Evolutionary conservation across 2,113 vertebrate genomes (phyloP).

Genomic region (Datnioides undecimradiatus): DNA sequence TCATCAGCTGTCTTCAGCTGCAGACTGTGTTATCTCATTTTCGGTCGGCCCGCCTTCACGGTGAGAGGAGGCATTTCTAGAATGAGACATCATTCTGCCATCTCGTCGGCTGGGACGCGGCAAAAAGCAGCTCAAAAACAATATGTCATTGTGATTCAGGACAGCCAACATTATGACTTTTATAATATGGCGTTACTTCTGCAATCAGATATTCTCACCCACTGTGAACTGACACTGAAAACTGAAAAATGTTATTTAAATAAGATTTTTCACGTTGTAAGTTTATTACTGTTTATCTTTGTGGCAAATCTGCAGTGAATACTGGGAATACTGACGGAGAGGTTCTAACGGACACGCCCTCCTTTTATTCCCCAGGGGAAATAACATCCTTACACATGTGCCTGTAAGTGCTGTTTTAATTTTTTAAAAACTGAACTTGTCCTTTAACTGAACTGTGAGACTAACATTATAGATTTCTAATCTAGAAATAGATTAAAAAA

Average conservation of each 20-base stretch:
- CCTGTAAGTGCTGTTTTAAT: no score
- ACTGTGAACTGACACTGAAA: neutral
- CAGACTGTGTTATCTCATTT: constrained; percentile 14
- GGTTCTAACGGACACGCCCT: neutral
- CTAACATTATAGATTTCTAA: no score
- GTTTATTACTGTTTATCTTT: constrained; percentile 2
- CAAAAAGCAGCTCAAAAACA: constrained; percentile 13
- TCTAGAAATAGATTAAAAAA: no score
- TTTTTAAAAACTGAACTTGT: no score
- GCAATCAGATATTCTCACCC: neutral
- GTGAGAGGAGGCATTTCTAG: neutral
- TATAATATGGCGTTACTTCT: neutral
- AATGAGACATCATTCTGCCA: constrained; percentile 11
- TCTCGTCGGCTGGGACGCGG: neutral
- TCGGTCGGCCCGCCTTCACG: neutral
- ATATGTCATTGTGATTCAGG: neutral
- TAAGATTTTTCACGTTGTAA: neutral
- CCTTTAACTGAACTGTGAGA: no score
- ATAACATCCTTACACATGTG: no score
- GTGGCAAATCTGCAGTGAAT: neutral
- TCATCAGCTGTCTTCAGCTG: neutral
- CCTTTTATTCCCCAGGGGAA: no score
- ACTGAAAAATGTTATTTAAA: neutral
- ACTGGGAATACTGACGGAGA: neutral
- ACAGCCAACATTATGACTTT: neutral